Evolutionary conservation across 2,113 vertebrate genomes (phyloP).

Genomic region (Hylia prasina): DNA sequence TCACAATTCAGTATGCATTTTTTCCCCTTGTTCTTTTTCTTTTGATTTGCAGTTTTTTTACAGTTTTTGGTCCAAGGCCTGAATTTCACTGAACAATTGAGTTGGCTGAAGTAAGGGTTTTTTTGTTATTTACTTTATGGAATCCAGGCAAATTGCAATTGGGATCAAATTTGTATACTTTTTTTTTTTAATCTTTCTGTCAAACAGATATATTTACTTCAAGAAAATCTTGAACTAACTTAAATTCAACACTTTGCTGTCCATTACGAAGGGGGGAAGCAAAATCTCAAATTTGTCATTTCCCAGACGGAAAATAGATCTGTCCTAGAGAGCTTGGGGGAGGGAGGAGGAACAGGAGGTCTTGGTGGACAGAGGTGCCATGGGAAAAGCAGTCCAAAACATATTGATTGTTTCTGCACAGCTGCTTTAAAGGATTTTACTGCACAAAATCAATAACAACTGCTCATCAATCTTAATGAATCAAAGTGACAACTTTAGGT

Average conservation of each 20-base stretch:
- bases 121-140: background rate
- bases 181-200: background rate
- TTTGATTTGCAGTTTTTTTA: background rate
- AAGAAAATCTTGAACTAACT: background rate
- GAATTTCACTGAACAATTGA: background rate
- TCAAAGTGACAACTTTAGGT: background rate
- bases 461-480: constrained; percentile 17
- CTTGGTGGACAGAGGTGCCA: background rate
- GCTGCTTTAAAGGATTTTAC: background rate
- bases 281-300: background rate
- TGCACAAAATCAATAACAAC: background rate
- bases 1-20: background rate
- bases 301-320: background rate
- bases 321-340: background rate
- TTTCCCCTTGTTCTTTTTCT: fast-evolving
- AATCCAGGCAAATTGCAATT: background rate
- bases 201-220: background rate
- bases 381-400: constrained; percentile 44
- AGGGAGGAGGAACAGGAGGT: background rate
- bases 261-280: background rate
- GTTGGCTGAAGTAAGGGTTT: background rate
- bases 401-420: constrained; percentile 1
- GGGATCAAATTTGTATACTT: background rate
- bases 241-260: background rate
- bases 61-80: background rate